Evolutionary conservation across 1,140 invertebrate species (phyloP), one percentile per base, ranked within the genome.

Genomic region (Drosophila insularis): DNA sequence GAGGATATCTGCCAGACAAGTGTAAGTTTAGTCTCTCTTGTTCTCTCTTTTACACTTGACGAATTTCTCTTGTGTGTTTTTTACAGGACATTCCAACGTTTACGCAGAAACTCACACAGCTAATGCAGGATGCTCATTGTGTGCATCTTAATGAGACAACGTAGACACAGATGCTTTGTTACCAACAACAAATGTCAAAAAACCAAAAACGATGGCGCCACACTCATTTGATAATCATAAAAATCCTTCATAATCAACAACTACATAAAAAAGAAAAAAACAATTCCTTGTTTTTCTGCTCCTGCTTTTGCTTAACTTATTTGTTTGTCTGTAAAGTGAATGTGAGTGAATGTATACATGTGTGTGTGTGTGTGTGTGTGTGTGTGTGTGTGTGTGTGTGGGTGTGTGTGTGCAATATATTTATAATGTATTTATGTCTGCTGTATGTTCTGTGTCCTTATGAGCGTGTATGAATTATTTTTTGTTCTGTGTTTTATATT

Each of bases 61-160:
- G n/a, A 21, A 17, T 59, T 59, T 61, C n/a, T n/a, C n/a, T 40
- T 63, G 27, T 37, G 61, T 66, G 6, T 60, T 19, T 7, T 40
- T 70, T 64, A 46, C 71, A 92, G 91, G 91, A 92, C 90, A 91
- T 92, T 82, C 91, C 91, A 86, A 92, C 91, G 76, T 92, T 92
- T 89, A 89, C 91, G 71, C 84, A 90, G 74, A 91, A 90, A 78
- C 77, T 92, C 69, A 81, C 90, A 60, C 91, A 91, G 76, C 72
- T 92, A 27, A 87, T 91, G 70, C 91, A 92, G 68, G 91, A 92
- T 79, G 81, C 86, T 19, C 89, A 90, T 53, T 92, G 91, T 74
- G 78, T 77, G 78, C 89, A 90, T 74, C 75, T 91, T 31, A 89
- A 86, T 74, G 89, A 91, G 77, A 84, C 84, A 39, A 80, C 84